Percentiles rank a stretch among this genome's conserved stretches.
Conservation (phyloP, 2,888 invertebrate species). For the Caenorhabditis panamensis region DNA sequence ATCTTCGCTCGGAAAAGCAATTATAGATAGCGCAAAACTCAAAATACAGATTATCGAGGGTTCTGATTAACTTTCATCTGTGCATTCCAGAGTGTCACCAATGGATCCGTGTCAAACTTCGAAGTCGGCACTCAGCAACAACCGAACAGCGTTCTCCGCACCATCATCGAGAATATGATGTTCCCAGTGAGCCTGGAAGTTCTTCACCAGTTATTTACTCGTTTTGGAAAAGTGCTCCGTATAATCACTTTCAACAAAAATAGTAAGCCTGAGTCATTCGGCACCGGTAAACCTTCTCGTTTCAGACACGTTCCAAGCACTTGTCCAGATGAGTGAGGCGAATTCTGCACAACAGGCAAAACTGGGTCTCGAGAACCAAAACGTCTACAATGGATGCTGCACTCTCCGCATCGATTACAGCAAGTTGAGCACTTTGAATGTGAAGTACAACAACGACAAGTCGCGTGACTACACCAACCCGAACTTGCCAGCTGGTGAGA, state of each 20-base stretch:
- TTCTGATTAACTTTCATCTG: too few relatives aligned
- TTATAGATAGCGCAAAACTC: not conserved
- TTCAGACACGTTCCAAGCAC: constrained; percentile 95
- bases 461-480: constrained; percentile 99
- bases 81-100: constrained; percentile 55
- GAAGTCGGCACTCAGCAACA: constrained; percentile 86
- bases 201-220: constrained; percentile 94
- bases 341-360: constrained; percentile 97
- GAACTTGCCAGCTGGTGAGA: constrained; percentile 94
- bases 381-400: constrained; percentile 94
- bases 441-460: constrained; percentile 99
- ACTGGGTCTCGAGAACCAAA: constrained; percentile 96
- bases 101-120: constrained; percentile 84
- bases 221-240: constrained; percentile 98
- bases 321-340: constrained; percentile 98
- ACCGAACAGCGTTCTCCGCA: constrained; percentile 89
- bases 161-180: constrained; percentile 98
- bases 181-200: constrained; percentile 98
- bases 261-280: constrained; percentile 86
- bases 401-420: constrained; percentile 90
- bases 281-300: not conserved
- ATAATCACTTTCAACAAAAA: constrained; percentile 99
- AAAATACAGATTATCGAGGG: too few relatives aligned
- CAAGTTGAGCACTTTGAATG: constrained; percentile 96
- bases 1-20: not conserved